Conservation (phyloP, 2,797 vertebrate genomes). For the Trachops cirrhosus region DNA sequence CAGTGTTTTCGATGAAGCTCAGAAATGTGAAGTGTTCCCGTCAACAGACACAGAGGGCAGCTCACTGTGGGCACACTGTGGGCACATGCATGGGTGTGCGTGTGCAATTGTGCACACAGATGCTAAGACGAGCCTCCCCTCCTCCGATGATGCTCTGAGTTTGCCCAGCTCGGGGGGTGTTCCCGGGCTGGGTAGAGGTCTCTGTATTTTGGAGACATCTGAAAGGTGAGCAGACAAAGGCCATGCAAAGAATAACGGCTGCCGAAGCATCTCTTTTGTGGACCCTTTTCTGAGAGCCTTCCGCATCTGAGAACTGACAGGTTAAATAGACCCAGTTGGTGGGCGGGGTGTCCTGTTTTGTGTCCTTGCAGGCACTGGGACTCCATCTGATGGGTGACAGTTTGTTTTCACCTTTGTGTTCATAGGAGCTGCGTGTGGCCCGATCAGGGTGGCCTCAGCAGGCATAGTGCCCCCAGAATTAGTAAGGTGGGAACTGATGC, state of each 20-base stretch:
- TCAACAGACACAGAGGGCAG: not conserved
- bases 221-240: not conserved
- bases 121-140: not conserved
- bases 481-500: not conserved
- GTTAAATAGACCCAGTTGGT: not conserved
- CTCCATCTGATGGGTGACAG: not conserved
- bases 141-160: not conserved
- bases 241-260: not conserved
- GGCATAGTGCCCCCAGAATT: not conserved
- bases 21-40: not conserved
- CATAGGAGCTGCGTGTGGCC: not conserved
- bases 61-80: not conserved
- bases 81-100: too few species aligned
- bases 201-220: not conserved
- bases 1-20: not conserved
- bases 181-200: not conserved
- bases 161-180: not conserved
- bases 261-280: not conserved
- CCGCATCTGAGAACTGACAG: not conserved
- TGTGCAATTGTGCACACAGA: rapidly evolving
- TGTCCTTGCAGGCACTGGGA: not conserved
- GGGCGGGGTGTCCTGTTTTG: not conserved
- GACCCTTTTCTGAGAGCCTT: not conserved
- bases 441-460: not conserved
- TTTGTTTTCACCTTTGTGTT: not conserved